Evolutionary conservation across 2,113 vertebrate genomes (phyloP), one percentile per base, ranked within the genome.

Genomic region (Coturnix japonica): DNA sequence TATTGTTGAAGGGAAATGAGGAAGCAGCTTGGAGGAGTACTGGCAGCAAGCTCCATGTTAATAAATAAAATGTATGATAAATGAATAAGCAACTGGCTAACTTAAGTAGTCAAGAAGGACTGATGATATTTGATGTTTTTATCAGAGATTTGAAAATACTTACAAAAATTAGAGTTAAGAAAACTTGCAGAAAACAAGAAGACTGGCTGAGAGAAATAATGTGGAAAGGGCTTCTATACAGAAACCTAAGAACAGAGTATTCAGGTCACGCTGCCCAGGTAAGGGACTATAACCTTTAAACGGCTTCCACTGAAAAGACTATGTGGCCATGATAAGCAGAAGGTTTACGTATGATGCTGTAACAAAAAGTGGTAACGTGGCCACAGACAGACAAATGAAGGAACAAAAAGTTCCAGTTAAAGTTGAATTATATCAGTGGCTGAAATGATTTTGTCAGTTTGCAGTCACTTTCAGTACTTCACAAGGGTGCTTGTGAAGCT

Each of bases 101-200:
- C 4, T 63, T 13, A 26, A 85, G 51, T 11, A 28, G 49, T 44
- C n/a, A 75, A 67, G 41, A 56, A 74, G 33, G 56, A n/a, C 51
- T 25, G 9, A 16, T 0, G 0, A 44, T 46, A 54, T 11, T 53
- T 3, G 2, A 1, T n/a, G 28, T 65, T 72, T 72, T 59, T 51
- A 91, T 63, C 28, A 49, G 66, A 59, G 13, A 56, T 76, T 20
- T 72, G 57, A 75, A 75, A 94, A 69, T 19, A 69, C n/a, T 31
- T 19, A 14, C 33, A 53, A 77, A 60, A 78, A 44, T 28, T 43
- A 31, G 3, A 70, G 30, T 35, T 67, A 57, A 41, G 61, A 16
- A 8, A 54, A 77, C 26, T 8, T 46, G 17, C 25, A 70, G 75
- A 16, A 80, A 59, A 64, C n/a, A 35, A 16, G 35, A 73, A 67